Evolutionary conservation across 2,888 invertebrate genomes (phyloP).

Genomic region (Helicoverpa assulta): DNA sequence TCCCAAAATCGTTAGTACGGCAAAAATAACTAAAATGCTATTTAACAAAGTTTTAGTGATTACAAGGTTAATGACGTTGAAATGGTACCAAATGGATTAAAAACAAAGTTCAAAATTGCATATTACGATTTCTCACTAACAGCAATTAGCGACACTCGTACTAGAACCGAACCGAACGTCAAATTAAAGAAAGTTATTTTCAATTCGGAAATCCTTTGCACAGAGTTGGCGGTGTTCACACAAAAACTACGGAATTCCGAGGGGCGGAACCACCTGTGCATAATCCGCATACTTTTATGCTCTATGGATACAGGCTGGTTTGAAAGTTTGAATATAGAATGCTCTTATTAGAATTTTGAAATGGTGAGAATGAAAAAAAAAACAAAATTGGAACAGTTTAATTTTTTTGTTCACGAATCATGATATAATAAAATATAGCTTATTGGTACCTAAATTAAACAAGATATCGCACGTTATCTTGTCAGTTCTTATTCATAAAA

Average conservation of each 20-base stretch:
- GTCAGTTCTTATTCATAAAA: not conserved
- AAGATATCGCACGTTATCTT: not conserved
- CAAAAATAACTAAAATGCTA: too few species aligned
- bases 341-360: slow-evolving; percentile 1
- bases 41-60: too few species aligned
- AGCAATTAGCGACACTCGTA: slow-evolving; percentile 52
- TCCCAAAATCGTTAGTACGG: too few species aligned
- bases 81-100: not conserved
- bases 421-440: too few species aligned
- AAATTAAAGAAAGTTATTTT: slow-evolving; percentile 63
- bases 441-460: not conserved
- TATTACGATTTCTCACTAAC: slow-evolving; percentile 20
- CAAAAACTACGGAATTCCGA: slow-evolving; percentile 81
- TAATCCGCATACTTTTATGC: slow-evolving; percentile 74
- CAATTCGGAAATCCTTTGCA: slow-evolving; percentile 60
- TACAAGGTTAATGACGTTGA: not conserved
- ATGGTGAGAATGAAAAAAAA: not conserved
- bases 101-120: not conserved
- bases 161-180: slow-evolving; percentile 51
- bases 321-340: slow-evolving; percentile 24
- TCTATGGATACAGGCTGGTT: slow-evolving; percentile 52
- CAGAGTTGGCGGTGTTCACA: slow-evolving; percentile 62
- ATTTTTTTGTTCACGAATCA: not conserved
- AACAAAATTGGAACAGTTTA: not conserved
- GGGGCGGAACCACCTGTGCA: slow-evolving; percentile 88